Conservation (phyloP, 2,113 vertebrate species). For the Leucosticte australis region DNA sequence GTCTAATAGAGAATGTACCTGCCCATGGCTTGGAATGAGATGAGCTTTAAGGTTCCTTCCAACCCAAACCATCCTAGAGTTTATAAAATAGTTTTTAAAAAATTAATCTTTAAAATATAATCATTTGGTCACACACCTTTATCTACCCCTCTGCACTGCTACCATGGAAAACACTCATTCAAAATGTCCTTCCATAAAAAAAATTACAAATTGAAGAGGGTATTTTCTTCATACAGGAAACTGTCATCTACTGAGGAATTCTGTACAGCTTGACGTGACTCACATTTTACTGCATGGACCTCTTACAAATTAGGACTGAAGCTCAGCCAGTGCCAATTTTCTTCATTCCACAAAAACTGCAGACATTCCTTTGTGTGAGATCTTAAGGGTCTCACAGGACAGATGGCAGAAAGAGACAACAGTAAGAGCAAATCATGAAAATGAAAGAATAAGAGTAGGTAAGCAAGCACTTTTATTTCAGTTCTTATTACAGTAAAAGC, state of each 20-base stretch:
- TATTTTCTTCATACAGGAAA: not conserved
- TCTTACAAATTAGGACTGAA: not conserved
- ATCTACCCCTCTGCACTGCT: not conserved
- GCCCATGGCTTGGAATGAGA: not conserved
- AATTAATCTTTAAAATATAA: not conserved
- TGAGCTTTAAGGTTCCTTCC: not conserved
- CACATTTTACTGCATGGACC: not conserved
- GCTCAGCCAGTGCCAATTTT: not conserved
- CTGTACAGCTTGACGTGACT: not conserved
- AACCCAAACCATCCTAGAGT: not conserved
- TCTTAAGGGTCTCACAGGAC: not conserved
- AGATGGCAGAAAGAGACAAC: not conserved
- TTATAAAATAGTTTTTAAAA: not conserved
- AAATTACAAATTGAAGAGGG: not conserved
- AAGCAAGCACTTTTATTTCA: not conserved
- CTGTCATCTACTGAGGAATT: accelerated
- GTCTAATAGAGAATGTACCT: not conserved
- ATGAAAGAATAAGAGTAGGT: not conserved
- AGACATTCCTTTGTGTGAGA: not conserved
- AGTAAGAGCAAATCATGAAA: not conserved
- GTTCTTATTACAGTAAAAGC: not conserved
- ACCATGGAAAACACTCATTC: not conserved
- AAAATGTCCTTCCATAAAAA: not conserved
- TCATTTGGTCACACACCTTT: not conserved
- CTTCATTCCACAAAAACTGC: not conserved